Conservation (phyloP, 2,888 invertebrate species). For the Lithophane semibrunnea region DNA sequence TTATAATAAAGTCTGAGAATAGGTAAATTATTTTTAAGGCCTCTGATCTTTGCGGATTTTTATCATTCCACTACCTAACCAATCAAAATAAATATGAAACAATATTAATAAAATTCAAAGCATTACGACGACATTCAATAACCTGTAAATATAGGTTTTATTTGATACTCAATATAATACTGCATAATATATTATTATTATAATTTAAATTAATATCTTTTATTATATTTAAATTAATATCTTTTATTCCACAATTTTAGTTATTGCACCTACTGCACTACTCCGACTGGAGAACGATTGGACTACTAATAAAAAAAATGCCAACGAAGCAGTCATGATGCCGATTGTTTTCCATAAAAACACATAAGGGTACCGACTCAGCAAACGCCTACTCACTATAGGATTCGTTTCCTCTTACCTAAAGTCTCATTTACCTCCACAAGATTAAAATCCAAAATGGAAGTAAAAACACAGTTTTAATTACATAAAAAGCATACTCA, state of each 20-base stretch:
- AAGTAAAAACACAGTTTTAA: slow-evolving; percentile 16
- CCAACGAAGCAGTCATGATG: no score
- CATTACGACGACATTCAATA: background rate
- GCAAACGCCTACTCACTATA: background rate
- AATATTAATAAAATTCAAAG: background rate
- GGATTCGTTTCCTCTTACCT: no score
- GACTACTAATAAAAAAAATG: no score
- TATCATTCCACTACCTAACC: background rate
- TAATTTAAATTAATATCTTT: no score
- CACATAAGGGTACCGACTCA: background rate
- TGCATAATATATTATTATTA: no score
- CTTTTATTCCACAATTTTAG: no score
- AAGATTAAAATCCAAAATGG: background rate
- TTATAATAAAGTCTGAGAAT: background rate
- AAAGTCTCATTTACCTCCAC: background rate
- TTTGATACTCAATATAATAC: background rate
- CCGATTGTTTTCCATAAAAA: no score
- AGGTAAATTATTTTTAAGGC: background rate
- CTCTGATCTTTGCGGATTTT: background rate
- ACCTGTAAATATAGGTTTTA: background rate
- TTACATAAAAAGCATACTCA: slow-evolving; percentile 17
- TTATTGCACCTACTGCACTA: no score
- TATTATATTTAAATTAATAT: no score
- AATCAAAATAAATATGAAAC: background rate
- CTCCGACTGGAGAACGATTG: no score